These are phyloP conservation scores for Eudemis profundana DNA, from an alignment of 2,888 invertebrate species.

Conservation along the genomic window DNA sequence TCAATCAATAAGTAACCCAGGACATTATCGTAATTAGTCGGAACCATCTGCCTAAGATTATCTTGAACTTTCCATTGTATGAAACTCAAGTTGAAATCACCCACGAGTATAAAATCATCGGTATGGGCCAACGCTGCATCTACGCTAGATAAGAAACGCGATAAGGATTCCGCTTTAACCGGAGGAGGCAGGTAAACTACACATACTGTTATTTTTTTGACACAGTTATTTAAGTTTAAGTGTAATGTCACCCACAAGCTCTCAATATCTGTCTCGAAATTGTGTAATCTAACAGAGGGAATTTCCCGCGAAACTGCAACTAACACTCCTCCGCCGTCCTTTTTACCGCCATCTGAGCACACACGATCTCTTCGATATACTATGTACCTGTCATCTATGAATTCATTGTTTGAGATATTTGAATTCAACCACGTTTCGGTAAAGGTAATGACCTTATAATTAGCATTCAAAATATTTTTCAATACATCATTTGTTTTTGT, in stretches of 20 bases:
- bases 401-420: conserved; percentile 9
- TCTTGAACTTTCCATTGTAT: not conserved
- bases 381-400: conserved; percentile 13
- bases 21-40: not conserved
- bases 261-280: conserved; percentile 30
- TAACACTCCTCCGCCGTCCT: conserved; percentile 39
- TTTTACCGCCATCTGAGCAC: not conserved
- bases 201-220: conserved; percentile 39
- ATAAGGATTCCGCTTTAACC: conserved; percentile 25
- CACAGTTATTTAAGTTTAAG: conserved; percentile 12
- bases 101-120: conserved; percentile 43
- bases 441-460: conserved; percentile 11
- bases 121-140: conserved; percentile 25
- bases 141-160: conserved; percentile 30
- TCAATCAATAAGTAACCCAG: conserved; percentile 1
- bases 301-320: conserved; percentile 32
- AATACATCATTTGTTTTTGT: conserved; percentile 22
- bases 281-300: conserved; percentile 9
- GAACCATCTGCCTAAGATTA: not conserved
- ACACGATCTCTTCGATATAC: conserved; percentile 6
- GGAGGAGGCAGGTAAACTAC: conserved; percentile 45
- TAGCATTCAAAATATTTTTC: conserved; percentile 1
- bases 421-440: conserved; percentile 17
- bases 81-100: conserved; percentile 45
- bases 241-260: conserved; percentile 6